Evolutionary conservation across 2,797 vertebrate species (phyloP), one percentile per base, ranked within the genome.

Genomic region (Lepus townsendii): DNA sequence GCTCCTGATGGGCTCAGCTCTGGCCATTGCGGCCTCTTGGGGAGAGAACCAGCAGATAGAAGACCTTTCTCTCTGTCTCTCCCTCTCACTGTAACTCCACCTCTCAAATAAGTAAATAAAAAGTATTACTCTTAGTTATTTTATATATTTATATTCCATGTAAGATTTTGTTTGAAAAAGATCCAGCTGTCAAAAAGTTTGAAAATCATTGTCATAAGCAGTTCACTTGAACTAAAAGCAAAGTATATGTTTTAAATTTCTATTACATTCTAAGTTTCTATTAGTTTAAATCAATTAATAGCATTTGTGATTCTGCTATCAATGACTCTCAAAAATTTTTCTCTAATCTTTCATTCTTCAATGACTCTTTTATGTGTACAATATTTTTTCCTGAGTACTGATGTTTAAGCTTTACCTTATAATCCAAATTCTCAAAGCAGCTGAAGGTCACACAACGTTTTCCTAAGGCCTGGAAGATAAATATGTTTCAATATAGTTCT

Each of bases 371-470:
- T 76, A 92, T 17, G 7, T 62, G 20, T 60, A 91, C 16, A 82
- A 5, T 76, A 65, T 71, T 86, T 94, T 89, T 63, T 65, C 14
- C 38, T 80, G 27, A 38, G 14, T 68, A 9, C 62, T 14, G 72
- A 82, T 32, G 17, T 83, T 76, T 83, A 83, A 72, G 19, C 17
- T 72, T 97, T 98, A 98, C 98, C 98, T 98, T 98, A 90, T 97
- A 98, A 95, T 98, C 98, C 96, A 98, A 96, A 93, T 98, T 92
- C 93, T 98, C 98, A 84, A 97, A 98, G 92, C 98, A 98, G 84
- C 96, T 98, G 96, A 98, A 98, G 50, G 98, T 97, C 47, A 98
- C 96, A 94, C 98, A 98, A 60, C 98, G 96, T 93, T 98, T 98
- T 80, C 98, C 98, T 92, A 98, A 91, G 79, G 97, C 96, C 98